Evolutionary conservation across 2,113 vertebrate genomes (phyloP), one percentile per base, ranked within the genome.

Genomic region (Struthio camelus): DNA sequence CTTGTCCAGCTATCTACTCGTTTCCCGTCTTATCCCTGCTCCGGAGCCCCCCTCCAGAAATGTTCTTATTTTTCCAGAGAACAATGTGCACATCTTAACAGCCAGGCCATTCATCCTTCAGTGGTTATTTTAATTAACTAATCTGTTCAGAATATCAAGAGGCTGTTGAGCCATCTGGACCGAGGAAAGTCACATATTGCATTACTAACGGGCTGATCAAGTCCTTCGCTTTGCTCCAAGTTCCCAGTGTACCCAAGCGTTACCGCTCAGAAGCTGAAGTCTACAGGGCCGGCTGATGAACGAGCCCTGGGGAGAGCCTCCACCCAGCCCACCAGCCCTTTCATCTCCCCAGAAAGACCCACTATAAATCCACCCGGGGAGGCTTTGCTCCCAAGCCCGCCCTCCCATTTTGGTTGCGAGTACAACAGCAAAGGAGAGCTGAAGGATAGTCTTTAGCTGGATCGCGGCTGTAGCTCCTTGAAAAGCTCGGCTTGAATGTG

Each of bases 401-500:
- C 81, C 32, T 36, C 77, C 58, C 24, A 1, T 10, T 27, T 25
- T 79, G 61, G 73, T 79, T 51, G 73, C 0, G 65, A 38, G 83
- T 3, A 8, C 12, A 13, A 18, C 14, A 72, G 92, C 56, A 14
- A 7, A 34, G 73, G n/a, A 36, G 66, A 46, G 3, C 48, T 23
- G 34, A 13, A 27, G 65, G 38, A 51, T 32, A 67, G 5, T 56
- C 59, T 56, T 34, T 9, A 1, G 64, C 6, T 34, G 59, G 40
- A 17, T 50, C 85, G 34, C 11, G 10, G n/a, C 69, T 42, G n/a
- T 28, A 1, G 2, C 34, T 54, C 8, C 36, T 44, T 66, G 34
- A 36, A 42, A 22, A 0, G 0, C 66, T 40, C 0, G 0, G 40
- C 42, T 61, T n/a, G 51, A n/a, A 12, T 27, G 12, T 58, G 46